Evolutionary conservation across 2,797 vertebrate genomes (phyloP), one percentile per base, ranked within the genome.

Genomic region (Diplodus sargus): DNA sequence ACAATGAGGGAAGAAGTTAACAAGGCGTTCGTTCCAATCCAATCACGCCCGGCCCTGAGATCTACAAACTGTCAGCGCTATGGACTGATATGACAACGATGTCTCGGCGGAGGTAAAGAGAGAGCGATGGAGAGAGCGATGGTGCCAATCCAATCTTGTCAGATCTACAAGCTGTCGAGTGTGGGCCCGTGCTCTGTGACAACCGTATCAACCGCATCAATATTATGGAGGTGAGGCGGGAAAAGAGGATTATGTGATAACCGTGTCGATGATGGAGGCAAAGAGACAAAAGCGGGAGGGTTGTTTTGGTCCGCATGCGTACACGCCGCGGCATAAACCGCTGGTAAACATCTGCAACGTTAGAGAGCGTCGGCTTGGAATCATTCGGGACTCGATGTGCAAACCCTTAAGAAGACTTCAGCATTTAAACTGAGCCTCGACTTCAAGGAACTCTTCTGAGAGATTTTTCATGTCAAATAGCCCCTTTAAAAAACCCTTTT

Each of bases 61-160:
- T 88, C 79, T 51, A 86, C 60, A 51, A 72, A 65, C 79, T 67
- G 83, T 71, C 87, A 69, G 62, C 54, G 20, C 47, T 61, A 59
- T 66, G 74, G 79, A 76, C 75, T 54, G 39, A 34, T 43, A 81
- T 78, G 73, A 79, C 77, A 74, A 43, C n/a, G 5, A 16, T 4
- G 66, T 72, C 80, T 81, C 75, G 77, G 77, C 52, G 57, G 76
- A 57, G 42, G 25, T 54, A 25, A 47, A 57, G 43, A 56, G 48
- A 52, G 64, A 64, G 59, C 53, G 65, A 81, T 22, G 28, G 64
- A 54, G 51, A 45, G 75, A 72, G 67, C 7, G 23, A 61, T 14
- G 47, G 66, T 49, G 84, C 75, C 77, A 47, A 81, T 83, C 73
- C 75, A 74, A 87, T 88, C 81, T 76, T 8, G 30, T 77, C 82